phyloP scores from a whole-genome alignment of 2,888 invertebrate species.

The Agonopterix heracliana region DNA sequence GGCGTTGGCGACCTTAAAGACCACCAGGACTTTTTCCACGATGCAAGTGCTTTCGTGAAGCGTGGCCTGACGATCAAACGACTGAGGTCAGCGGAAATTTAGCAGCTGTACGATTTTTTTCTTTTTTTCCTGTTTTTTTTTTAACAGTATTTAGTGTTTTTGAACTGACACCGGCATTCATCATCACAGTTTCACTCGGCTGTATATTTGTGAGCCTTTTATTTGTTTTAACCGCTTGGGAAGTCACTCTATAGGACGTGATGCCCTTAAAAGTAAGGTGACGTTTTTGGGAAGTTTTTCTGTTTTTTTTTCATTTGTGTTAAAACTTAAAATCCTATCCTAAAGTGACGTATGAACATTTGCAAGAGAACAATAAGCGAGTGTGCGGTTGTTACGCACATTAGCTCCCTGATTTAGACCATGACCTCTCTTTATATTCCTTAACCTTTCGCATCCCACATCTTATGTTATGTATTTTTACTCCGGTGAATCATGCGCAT shows the following conservation, averaged over 20 bases:
- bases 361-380: neutral
- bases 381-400: neutral
- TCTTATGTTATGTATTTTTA: slow-evolving; percentile 9
- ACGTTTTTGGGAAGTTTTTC: neutral
- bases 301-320: slow-evolving; percentile 1
- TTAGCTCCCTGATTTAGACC: slow-evolving; percentile 23
- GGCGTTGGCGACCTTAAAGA: slow-evolving; percentile 56
- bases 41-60: slow-evolving; percentile 69
- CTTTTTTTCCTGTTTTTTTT: slow-evolving; percentile 36
- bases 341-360: neutral
- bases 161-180: slow-evolving; percentile 54
- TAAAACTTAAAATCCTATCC: neutral
- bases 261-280: neutral
- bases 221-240: slow-evolving; percentile 31
- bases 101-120: slow-evolving; percentile 60
- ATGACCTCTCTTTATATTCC: slow-evolving; percentile 37
- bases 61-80: slow-evolving; percentile 71
- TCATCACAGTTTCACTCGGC: slow-evolving; percentile 5
- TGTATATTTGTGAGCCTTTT: slow-evolving; percentile 9
- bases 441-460: slow-evolving; percentile 35
- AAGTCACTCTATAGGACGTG: slow-evolving; percentile 13
- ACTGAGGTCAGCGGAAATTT: slow-evolving; percentile 69
- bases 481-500: neutral
- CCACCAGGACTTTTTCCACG: slow-evolving; percentile 64
- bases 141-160: slow-evolving; percentile 65